These are phyloP conservation scores for Nasonovia ribisnigri DNA, from an alignment of 2,888 invertebrate genomes.

Conservation along the genomic window DNA sequence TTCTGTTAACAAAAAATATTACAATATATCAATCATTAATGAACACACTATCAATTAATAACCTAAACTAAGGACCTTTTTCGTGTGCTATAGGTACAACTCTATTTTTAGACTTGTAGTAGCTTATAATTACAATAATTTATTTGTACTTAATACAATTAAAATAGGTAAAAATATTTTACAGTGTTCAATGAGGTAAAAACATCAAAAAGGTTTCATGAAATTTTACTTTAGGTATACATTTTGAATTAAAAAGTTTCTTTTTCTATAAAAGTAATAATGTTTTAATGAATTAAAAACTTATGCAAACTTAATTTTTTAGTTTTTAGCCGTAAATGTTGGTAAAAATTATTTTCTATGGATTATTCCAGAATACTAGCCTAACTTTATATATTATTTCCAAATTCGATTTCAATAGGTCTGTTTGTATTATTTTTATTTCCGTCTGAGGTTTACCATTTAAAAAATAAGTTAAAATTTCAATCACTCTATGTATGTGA, in stretches of 20 bases:
- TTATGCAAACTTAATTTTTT: not conserved
- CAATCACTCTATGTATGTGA: fast-evolving
- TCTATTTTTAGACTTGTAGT: not conserved
- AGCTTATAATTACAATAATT: not conserved
- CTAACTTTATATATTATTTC: not conserved
- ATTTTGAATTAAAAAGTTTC: not conserved
- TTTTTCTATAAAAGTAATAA: not conserved
- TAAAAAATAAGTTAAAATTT: not conserved
- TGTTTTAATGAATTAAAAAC: not conserved
- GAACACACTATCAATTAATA: not conserved
- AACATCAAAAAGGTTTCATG: not conserved
- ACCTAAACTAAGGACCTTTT: not conserved
- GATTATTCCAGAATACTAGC: not conserved
- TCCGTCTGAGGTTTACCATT: not conserved
- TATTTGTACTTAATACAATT: not conserved
- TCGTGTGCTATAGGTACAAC: not conserved
- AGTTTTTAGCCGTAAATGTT: not conserved
- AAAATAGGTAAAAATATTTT: not conserved
- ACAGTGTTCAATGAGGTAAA: not conserved
- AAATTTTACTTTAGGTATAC: not conserved
- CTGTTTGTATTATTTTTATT: not conserved
- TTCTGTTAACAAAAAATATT: not conserved
- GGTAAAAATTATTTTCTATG: not conserved
- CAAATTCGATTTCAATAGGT: not conserved
- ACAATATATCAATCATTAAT: not conserved